Evolutionary conservation across 2,888 invertebrate species (phyloP), one percentile per base, ranked within the genome.

Genomic region (Parapristionchus giblindavisi): DNA sequence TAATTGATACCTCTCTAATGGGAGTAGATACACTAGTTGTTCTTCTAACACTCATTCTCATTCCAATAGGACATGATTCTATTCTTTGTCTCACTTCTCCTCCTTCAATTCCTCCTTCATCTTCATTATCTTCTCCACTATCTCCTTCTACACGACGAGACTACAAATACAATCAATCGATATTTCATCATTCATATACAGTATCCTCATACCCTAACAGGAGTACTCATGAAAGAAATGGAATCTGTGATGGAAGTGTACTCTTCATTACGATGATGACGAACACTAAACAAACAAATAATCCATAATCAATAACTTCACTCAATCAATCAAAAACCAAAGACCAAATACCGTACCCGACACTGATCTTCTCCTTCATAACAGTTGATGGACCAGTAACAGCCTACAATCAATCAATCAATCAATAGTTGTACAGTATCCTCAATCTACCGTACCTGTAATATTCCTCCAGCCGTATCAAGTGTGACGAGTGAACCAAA

Each of bases 231-330:
- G 56, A 85, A 73, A 11, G 79, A 76, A 75, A 87, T 87, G 36
- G 83, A 78, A 76, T 87, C 87, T 5, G 87, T 87, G 78, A 87
- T 87, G 24, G 85, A 83, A 8, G 87, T 87, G 79, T 87, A 87
- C 78, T 86, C 86, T 63, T 85, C 85, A 76, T 84, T 82, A 8
- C 81, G 81, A 14, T 79, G 79, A 5, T 75, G 75, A 17, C 83
- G 78, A 40, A 52, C 38, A n/a, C n/a, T n/a, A n/a, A n/a, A n/a
- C n/a, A n/a, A n/a, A n/a, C n/a, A n/a, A n/a, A n/a, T n/a, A n/a
- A n/a, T n/a, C n/a, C n/a, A n/a, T n/a, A n/a, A n/a, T n/a, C n/a
- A n/a, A n/a, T n/a, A n/a, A n/a, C n/a, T n/a, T n/a, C n/a, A n/a
- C n/a, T n/a, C n/a, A n/a, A n/a, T n/a, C n/a, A n/a, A n/a, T n/a